These are phyloP conservation scores for Cataglyphis altisquamis DNA, from an alignment of 2,888 invertebrate species.

Conservation along the genomic window DNA sequence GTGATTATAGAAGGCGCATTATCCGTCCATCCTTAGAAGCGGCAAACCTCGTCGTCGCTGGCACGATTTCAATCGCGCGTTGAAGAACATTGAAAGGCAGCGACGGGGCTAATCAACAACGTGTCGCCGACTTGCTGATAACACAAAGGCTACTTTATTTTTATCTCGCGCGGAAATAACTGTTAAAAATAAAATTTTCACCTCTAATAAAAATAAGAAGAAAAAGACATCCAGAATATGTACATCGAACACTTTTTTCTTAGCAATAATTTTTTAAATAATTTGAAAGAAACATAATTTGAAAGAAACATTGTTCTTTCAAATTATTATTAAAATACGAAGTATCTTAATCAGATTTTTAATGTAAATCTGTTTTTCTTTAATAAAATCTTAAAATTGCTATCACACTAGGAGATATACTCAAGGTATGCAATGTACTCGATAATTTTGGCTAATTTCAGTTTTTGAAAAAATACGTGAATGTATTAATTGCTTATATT, in stretches of 20 bases:
- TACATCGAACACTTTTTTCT: not conserved
- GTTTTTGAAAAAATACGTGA: not conserved
- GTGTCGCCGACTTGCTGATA: conserved; percentile 39
- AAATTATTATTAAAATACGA: not conserved
- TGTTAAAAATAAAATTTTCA: conserved; percentile 33
- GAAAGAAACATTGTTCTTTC: not conserved
- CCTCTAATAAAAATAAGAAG: conserved; percentile 12
- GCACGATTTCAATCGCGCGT: conserved; percentile 31
- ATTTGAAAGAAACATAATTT: not conserved
- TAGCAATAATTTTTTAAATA: not conserved
- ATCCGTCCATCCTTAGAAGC: conserved; percentile 30
- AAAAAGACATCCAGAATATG: not conserved
- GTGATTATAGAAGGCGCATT: conserved; percentile 32
- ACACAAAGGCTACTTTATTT: conserved; percentile 48
- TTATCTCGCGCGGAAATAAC: conserved; percentile 41
- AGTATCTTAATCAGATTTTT: not conserved
- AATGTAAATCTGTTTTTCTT: not conserved
- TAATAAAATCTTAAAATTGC: not conserved
- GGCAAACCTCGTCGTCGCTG: not conserved
- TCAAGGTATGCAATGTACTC: not conserved
- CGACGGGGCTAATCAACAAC: conserved; percentile 47
- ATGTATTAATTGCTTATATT: not conserved
- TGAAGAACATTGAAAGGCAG: conserved; percentile 12
- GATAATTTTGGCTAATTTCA: not conserved
- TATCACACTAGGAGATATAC: not conserved